These are phyloP conservation scores for Dysidea cf. avara DNA, from an alignment of 37 sponge, comb jelly and placozoan genomes.

Conservation along the genomic window DNA sequence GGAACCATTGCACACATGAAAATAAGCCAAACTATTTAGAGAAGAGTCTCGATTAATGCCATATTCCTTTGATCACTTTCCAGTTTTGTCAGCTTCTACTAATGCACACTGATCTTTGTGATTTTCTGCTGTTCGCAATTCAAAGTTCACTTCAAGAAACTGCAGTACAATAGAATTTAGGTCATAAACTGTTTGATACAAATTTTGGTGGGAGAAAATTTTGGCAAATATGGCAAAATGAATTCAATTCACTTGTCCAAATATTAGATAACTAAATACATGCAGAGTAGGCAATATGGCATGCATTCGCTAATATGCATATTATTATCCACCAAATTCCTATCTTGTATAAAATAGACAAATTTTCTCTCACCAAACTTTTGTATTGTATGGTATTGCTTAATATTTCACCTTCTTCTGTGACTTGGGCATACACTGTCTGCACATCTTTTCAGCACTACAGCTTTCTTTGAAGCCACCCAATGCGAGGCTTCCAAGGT, in stretches of 20 bases:
- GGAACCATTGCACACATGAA: slow-evolving; percentile 12
- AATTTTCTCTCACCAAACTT: no score
- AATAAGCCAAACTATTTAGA: slow-evolving; percentile 1
- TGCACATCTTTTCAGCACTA: slow-evolving; percentile 25
- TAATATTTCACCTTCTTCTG: slow-evolving; percentile 1
- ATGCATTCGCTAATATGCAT: not conserved
- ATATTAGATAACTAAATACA: not conserved
- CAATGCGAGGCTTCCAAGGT: slow-evolving; percentile 29
- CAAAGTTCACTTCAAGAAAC: not conserved
- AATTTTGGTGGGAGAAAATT: no score
- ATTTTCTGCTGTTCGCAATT: not conserved
- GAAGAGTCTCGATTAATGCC: slow-evolving; percentile 11
- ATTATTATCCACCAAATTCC: no score
- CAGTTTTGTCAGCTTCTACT: not conserved
- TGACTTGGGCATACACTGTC: slow-evolving; percentile 36
- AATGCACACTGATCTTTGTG: slow-evolving; percentile 24
- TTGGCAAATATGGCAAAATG: no score
- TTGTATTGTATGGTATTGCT: no score
- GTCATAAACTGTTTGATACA: no score
- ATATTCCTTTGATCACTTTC: slow-evolving; percentile 4
- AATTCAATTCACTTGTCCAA: not conserved
- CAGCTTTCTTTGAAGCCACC: slow-evolving; percentile 56
- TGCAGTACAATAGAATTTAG: not conserved
- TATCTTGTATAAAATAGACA: no score
- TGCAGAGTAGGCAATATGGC: not conserved